A percentile compares a stretch with the other conserved stretches of the same genome.
Conservation (phyloP, 2,797 vertebrate species). For the Molossus alvarezi region DNA sequence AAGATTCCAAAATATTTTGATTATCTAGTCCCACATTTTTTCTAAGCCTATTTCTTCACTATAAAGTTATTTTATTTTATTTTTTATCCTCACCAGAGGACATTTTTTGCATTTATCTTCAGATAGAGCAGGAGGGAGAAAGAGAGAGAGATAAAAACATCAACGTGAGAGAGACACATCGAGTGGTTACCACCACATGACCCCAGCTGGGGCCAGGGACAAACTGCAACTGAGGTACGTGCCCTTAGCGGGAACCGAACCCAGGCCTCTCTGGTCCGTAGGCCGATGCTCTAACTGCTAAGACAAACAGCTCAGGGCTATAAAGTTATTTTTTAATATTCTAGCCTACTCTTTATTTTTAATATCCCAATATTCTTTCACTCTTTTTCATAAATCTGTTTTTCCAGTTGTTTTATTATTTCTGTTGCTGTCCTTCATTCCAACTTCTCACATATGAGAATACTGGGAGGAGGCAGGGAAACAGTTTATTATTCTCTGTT, state of each 20-base stretch:
- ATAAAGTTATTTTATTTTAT: not conserved
- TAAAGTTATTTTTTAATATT: not conserved
- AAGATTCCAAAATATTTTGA: conserved; percentile 47
- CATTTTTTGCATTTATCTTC: too few species aligned
- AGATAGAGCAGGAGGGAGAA: too few species aligned
- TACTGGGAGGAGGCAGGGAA: not conserved
- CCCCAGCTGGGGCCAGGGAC: too few species aligned
- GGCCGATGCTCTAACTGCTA: too few species aligned
- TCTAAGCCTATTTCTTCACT: not conserved
- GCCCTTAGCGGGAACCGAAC: too few species aligned
- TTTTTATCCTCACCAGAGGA: too few species aligned
- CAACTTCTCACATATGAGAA: not conserved
- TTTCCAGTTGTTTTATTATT: conserved; percentile 34
- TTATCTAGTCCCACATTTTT: not conserved
- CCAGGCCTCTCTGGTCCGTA: too few species aligned
- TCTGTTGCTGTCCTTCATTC: not conserved
- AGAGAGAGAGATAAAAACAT: too few species aligned
- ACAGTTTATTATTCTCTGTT: not conserved
- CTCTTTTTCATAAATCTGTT: not conserved
- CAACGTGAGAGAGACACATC: too few species aligned
- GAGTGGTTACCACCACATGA: too few species aligned
- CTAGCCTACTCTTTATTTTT: not conserved
- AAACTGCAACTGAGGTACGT: too few species aligned
- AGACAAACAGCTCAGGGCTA: too few species aligned
- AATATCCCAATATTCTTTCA: not conserved